Base-by-base conservation (phyloP, 1,140 invertebrate species). In the Neodiprion pinetum region DNA sequence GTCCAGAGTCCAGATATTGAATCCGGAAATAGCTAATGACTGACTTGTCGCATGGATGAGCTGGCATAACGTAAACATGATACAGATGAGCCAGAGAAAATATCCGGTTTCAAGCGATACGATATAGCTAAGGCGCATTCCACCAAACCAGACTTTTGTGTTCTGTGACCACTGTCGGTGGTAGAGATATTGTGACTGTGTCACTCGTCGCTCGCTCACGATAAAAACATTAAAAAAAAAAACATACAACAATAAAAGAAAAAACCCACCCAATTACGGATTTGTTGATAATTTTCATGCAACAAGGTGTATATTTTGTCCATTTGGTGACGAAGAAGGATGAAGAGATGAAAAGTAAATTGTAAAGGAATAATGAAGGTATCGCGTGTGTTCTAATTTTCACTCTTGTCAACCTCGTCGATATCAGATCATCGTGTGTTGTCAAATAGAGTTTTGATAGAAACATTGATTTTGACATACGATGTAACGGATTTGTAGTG, bases 151-250 rank as follows among this genome's bases (percentile, higher is more conserved):
- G 77, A 81, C 78, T 82, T 67, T 81, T 80, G 80, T 82, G 81
- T 84, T 82, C 80, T 80, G 77, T 80, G 80, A 81, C 77, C 79
- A 5, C 28, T 40, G 76, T 80, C 74, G 72, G 73, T 79, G 77
- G 78, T 76, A 48, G 70, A 17, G 48, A 71, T 40, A 40, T 61
- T 61, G n/a, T 61, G 53, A 61, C 53, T 61, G 53, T 3, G 53
- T 9, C n/a, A 61, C n/a, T 61, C 53, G 53, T 61, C 53, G 53
- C 53, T 9, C 9, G 11, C 53, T 61, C 53, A 61, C 11, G 5
- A 61, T 61, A 17, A 61, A 40, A 40, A 40, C 28, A 40, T 40
- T 21, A 21, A 21, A 21, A 1, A 21, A 21, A 61, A 61, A 14
- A 61, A 61, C n/a, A 61, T 8, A 61, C 53, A 61, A 61, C 53